phyloP scores from a whole-genome alignment of 2,888 invertebrate genomes.

The Plagodis dolabraria region DNA sequence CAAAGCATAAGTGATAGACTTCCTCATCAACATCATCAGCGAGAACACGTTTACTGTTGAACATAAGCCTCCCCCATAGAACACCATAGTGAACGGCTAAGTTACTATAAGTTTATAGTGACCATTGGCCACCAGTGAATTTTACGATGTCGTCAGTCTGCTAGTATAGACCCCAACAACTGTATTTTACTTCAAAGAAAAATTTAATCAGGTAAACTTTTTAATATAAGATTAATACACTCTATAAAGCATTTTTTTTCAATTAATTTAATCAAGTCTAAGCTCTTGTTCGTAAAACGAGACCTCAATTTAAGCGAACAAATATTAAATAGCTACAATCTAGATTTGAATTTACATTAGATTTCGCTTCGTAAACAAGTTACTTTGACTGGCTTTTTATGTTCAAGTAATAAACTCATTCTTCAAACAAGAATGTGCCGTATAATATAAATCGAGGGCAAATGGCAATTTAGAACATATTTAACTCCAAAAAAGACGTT shows the following conservation, averaged over 20 bases:
- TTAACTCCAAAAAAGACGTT: conserved; percentile 64
- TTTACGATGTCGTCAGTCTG: too few relatives aligned
- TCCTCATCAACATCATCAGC: too few relatives aligned
- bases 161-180: too few relatives aligned
- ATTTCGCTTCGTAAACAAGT: conserved; percentile 34
- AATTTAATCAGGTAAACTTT: too few relatives aligned
- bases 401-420: conserved; percentile 40
- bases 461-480: conserved; percentile 72
- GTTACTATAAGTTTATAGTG: too few relatives aligned
- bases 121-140: too few relatives aligned
- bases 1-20: too few relatives aligned
- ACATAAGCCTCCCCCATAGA: too few relatives aligned
- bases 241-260: background rate
- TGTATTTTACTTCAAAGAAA: too few relatives aligned
- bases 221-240: too few relatives aligned
- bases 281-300: conserved; percentile 11
- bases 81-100: too few relatives aligned
- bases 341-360: conserved; percentile 31
- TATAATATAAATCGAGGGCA: conserved; percentile 50
- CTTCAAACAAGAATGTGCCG: conserved; percentile 37
- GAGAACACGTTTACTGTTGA: too few relatives aligned
- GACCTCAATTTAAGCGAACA: conserved; percentile 25
- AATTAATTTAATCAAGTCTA: background rate
- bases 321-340: conserved; percentile 15
- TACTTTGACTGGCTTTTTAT: conserved; percentile 36